Percentiles rank a stretch among this genome's conserved stretches.
Conservation (phyloP, 2,888 invertebrate genomes). For the Drosophila kambysellisi region DNA sequence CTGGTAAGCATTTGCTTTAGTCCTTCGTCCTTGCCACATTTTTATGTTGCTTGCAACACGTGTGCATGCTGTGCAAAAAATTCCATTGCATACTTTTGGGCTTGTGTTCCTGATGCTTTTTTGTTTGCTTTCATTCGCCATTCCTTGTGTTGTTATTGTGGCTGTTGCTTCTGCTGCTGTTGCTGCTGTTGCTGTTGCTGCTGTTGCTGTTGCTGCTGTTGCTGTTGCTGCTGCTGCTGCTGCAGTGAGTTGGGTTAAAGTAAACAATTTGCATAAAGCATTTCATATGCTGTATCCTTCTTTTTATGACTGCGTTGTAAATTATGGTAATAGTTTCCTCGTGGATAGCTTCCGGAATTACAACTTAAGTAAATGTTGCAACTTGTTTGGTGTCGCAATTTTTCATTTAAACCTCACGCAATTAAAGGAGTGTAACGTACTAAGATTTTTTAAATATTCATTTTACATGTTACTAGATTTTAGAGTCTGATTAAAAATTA, state of each 20-base stretch:
- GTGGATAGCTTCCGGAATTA: slow-evolving; percentile 34
- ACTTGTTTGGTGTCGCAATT: slow-evolving; percentile 12
- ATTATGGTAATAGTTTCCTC: slow-evolving; percentile 51
- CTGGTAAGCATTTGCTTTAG: slow-evolving; percentile 55
- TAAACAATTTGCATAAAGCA: slow-evolving; percentile 75
- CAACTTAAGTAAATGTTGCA: slow-evolving; percentile 42
- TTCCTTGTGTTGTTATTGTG: slow-evolving; percentile 24
- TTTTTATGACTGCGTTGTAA: slow-evolving; percentile 50
- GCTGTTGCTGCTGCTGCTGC: not conserved
- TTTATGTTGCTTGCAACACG: slow-evolving; percentile 32
- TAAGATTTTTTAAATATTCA: not conserved
- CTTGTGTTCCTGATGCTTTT: slow-evolving; percentile 9
- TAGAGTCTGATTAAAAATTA: not conserved
- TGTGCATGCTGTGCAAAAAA: slow-evolving; percentile 52
- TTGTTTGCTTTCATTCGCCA: slow-evolving; percentile 16
- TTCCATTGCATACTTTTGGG: slow-evolving; percentile 55
- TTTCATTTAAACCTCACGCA: not conserved
- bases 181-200: not conserved
- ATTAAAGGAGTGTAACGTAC: not conserved
- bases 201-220: not conserved
- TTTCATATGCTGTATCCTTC: slow-evolving; percentile 60
- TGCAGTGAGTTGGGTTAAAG: slow-evolving; percentile 36
- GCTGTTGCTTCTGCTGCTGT: slow-evolving; percentile 5
- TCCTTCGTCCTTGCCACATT: slow-evolving; percentile 25
- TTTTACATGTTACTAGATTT: not conserved